These are phyloP conservation scores for Poeciliopsis paucimaculata DNA, from an alignment of 2,797 vertebrate species.

Conservation along the genomic window DNA sequence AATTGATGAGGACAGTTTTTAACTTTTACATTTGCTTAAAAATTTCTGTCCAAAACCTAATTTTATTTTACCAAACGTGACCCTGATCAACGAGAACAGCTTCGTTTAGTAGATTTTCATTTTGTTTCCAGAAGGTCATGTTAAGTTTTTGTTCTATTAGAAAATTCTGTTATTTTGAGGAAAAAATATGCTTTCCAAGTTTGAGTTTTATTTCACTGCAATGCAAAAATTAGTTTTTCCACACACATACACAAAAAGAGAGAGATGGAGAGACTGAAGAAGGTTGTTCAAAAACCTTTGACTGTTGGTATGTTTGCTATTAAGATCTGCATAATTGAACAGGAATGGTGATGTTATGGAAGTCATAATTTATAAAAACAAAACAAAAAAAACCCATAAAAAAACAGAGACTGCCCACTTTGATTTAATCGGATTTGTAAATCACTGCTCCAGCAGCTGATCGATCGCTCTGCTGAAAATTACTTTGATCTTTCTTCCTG, in stretches of 20 bases:
- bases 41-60: not conserved
- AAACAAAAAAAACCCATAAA: not conserved
- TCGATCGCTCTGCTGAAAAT: not conserved
- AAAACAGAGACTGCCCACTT: not conserved
- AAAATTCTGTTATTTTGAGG: not conserved
- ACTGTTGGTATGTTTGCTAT: slow-evolving; percentile 27
- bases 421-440: slow-evolving; percentile 3
- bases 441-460: slow-evolving; percentile 3
- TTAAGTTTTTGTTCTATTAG: not conserved
- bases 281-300: slow-evolving; percentile 48
- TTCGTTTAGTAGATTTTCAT: not conserved
- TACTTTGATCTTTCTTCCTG: not conserved
- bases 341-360: slow-evolving; percentile 20
- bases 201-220: not conserved
- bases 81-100: not conserved
- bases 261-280: not conserved
- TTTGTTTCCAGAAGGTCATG: not conserved
- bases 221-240: not conserved
- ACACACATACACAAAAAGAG: too few species aligned
- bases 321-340: slow-evolving; percentile 22
- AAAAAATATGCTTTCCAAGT: not conserved
- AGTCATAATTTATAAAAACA: slow-evolving; percentile 16
- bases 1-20: not conserved
- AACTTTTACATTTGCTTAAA: not conserved
- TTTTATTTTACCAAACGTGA: not conserved